Percentiles rank a stretch among this genome's conserved stretches.
Conservation (phyloP, 2,113 vertebrate species). For the Crotalus horridus region DNA sequence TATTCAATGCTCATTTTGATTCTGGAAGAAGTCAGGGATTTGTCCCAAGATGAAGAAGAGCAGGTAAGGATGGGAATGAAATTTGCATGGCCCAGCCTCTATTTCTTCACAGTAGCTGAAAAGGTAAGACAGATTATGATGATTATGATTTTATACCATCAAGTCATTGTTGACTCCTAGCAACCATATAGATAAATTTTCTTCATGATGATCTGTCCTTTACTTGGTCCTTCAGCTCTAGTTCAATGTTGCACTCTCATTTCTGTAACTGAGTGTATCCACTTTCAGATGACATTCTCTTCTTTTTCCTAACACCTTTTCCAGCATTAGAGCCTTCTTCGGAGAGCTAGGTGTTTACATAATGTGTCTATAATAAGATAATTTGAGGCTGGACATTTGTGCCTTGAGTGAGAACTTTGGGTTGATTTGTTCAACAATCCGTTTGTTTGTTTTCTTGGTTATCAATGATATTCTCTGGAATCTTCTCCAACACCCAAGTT, state of each 20-base stretch:
- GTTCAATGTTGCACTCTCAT: not conserved
- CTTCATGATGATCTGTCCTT: not conserved
- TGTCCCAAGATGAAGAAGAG: not conserved
- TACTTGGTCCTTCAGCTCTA: not conserved
- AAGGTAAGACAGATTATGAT: not conserved
- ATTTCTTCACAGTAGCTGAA: not conserved
- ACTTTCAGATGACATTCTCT: not conserved
- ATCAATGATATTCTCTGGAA: not conserved
- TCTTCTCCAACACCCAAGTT: not conserved
- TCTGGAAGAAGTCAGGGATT: not conserved
- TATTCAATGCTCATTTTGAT: not conserved
- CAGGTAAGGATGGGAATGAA: not conserved
- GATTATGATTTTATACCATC: not conserved
- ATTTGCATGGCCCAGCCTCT: not conserved
- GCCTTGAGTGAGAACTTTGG: not conserved
- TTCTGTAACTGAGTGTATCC: not conserved
- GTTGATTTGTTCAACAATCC: not conserved
- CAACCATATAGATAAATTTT: not conserved
- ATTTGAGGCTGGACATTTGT: not conserved
- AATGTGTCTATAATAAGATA: not conserved
- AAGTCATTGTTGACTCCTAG: not conserved
- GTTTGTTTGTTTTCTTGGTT: not conserved
- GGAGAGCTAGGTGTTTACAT: not conserved
- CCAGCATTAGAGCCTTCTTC: not conserved
- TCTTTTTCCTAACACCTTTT: not conserved